These are phyloP conservation scores for Gymnoscelis rufifasciata DNA, from an alignment of 2,888 invertebrate genomes.

Conservation along the genomic window DNA sequence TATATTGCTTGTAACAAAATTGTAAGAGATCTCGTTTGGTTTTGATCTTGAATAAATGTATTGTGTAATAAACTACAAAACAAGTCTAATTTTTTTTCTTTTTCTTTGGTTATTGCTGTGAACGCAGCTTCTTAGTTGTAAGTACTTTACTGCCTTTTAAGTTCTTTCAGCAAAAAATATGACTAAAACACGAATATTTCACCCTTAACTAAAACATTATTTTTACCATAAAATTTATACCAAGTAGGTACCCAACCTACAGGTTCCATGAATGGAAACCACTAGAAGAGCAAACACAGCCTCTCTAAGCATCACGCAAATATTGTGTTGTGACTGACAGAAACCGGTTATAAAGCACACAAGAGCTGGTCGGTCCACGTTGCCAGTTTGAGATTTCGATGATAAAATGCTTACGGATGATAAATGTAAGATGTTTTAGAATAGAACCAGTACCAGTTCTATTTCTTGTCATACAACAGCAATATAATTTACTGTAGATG, in stretches of 20 bases:
- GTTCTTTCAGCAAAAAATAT: neutral
- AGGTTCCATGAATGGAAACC: slow-evolving; percentile 50
- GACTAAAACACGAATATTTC: no score
- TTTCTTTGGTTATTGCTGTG: no score
- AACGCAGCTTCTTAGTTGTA: no score
- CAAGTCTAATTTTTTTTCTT: no score
- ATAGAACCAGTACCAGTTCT: neutral
- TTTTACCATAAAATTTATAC: neutral
- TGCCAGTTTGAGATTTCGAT: slow-evolving; percentile 35
- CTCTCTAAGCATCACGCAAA: slow-evolving; percentile 56
- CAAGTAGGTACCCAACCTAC: slow-evolving; percentile 8
- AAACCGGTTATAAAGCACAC: slow-evolving; percentile 61
- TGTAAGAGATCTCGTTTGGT: slow-evolving; percentile 10
- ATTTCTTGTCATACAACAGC: no score
- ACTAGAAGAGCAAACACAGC: slow-evolving; percentile 41
- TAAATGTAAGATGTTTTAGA: neutral
- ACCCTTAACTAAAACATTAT: no score
- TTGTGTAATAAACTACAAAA: slow-evolving; percentile 15
- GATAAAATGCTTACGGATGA: slow-evolving; percentile 27
- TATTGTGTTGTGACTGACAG: slow-evolving; percentile 55
- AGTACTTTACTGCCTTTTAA: no score
- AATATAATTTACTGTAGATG: no score
- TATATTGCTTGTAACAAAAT: slow-evolving; percentile 6
- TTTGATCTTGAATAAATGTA: slow-evolving; percentile 26
- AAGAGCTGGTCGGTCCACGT: slow-evolving; percentile 43